Evolutionary conservation across 1,140 invertebrate genomes (phyloP).

Genomic region (Acromyrmex echinatior): DNA sequence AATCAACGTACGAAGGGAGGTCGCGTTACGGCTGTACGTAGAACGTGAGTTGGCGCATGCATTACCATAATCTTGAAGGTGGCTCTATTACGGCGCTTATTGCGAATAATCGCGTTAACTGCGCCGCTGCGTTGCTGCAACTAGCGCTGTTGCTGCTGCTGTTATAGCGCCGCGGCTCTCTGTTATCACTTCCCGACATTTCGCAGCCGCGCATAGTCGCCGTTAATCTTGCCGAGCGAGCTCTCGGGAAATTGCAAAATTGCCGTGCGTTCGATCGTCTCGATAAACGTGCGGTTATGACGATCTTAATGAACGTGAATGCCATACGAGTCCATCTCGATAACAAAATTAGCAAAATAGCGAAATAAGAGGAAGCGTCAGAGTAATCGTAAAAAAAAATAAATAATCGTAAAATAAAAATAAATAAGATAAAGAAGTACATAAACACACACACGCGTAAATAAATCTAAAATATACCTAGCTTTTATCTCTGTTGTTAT

Average conservation of each 20-base stretch:
- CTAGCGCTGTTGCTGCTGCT: neutral
- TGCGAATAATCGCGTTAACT: constrained; percentile 78
- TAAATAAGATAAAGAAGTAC: neutral
- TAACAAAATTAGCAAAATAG: neutral
- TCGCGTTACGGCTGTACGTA: constrained; percentile 55
- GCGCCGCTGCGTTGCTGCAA: constrained; percentile 54
- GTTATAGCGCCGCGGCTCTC: constrained; percentile 12
- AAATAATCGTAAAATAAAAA: neutral
- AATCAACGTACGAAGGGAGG: constrained; percentile 68
- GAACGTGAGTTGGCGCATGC: constrained; percentile 56
- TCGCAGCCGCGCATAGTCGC: constrained; percentile 63
- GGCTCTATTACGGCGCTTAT: constrained; percentile 74
- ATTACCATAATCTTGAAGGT: constrained; percentile 78
- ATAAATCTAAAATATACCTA: neutral
- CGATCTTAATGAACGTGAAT: neutral
- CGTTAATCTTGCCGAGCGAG: constrained; percentile 67
- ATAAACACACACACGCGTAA: neutral
- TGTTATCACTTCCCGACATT: constrained; percentile 66
- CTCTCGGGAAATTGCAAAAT: constrained; percentile 62
- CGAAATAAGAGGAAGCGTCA: neutral
- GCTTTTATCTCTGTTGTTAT: neutral
- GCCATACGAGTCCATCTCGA: neutral
- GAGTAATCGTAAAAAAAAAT: neutral
- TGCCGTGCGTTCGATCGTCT: constrained; percentile 40
- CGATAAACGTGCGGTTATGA: constrained; percentile 31